phyloP scores from a whole-genome alignment of 92 coral and sea anemone species.

The Pocillopora grandis region DNA sequence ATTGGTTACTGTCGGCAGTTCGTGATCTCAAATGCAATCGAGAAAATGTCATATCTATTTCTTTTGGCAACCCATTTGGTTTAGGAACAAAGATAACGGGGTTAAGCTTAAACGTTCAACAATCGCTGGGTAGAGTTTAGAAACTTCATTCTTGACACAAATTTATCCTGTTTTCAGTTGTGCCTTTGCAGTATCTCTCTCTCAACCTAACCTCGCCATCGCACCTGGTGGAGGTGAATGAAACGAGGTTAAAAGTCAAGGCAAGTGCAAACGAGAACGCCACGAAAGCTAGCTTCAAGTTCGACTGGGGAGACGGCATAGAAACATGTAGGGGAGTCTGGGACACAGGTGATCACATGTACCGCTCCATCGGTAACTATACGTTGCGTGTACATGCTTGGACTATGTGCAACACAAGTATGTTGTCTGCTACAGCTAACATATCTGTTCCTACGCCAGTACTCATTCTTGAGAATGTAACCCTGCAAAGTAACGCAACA shows the following conservation, averaged over 20 bases:
- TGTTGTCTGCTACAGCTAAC: not conserved
- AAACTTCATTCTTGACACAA: not conserved
- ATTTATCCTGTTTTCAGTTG: conserved; percentile 31
- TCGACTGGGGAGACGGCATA: conserved; percentile 67
- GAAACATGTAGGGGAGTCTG: not conserved
- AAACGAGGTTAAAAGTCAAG: conserved; percentile 29
- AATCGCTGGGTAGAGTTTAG: not conserved
- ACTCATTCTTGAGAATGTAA: not conserved
- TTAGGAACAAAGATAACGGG: not conserved
- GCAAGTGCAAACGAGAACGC: conserved; percentile 41
- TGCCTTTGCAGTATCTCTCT: conserved; percentile 50
- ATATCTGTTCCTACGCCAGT: conserved; percentile 48
- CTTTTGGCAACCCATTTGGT: not conserved
- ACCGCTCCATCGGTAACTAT: conserved; percentile 36
- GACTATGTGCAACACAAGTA: conserved; percentile 32
- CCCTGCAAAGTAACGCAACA: conserved; percentile 29
- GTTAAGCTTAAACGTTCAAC: no score
- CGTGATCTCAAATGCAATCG: no score
- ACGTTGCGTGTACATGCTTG: conserved; percentile 16
- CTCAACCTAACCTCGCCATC: conserved; percentile 44
- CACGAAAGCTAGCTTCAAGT: conserved; percentile 36
- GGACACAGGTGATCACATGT: conserved; percentile 43
- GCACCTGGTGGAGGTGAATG: conserved; percentile 45
- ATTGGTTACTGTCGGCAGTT: no score
- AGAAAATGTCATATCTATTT: no score